These are phyloP conservation scores for Microctenopoma lineatum DNA, from an alignment of 2,797 vertebrate genomes.

Conservation along the genomic window DNA sequence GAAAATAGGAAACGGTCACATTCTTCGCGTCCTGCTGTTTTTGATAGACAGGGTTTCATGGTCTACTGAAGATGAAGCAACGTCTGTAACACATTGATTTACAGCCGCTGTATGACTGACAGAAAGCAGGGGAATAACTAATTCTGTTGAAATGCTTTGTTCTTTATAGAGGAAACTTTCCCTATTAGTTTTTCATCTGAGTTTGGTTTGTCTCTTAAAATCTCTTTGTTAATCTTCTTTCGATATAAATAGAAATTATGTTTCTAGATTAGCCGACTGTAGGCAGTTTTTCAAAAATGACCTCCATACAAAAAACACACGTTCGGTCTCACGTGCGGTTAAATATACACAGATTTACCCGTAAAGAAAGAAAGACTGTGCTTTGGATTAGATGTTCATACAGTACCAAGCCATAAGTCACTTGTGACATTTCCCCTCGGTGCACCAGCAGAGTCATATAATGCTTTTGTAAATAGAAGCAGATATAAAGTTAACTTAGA, in stretches of 20 bases:
- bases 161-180: background rate
- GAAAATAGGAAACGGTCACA: slow-evolving; percentile 68
- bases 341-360: background rate
- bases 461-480: too few species aligned
- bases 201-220: background rate
- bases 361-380: background rate
- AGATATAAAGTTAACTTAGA: too few species aligned
- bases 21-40: slow-evolving; percentile 68
- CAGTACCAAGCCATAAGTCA: too few species aligned
- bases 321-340: background rate
- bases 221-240: background rate
- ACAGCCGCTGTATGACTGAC: slow-evolving; percentile 42
- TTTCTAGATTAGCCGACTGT: background rate
- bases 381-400: background rate
- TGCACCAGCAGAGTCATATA: too few species aligned
- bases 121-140: slow-evolving; percentile 29
- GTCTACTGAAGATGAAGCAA: slow-evolving; percentile 49
- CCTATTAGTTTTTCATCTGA: background rate
- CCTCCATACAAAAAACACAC: too few species aligned
- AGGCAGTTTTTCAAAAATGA: background rate
- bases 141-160: background rate
- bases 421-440: too few species aligned
- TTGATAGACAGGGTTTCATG: slow-evolving; percentile 68
- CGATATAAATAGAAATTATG: background rate
- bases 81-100: slow-evolving; percentile 55